Conservation (phyloP, 2,113 vertebrate species). For the Pao palembangensis region DNA sequence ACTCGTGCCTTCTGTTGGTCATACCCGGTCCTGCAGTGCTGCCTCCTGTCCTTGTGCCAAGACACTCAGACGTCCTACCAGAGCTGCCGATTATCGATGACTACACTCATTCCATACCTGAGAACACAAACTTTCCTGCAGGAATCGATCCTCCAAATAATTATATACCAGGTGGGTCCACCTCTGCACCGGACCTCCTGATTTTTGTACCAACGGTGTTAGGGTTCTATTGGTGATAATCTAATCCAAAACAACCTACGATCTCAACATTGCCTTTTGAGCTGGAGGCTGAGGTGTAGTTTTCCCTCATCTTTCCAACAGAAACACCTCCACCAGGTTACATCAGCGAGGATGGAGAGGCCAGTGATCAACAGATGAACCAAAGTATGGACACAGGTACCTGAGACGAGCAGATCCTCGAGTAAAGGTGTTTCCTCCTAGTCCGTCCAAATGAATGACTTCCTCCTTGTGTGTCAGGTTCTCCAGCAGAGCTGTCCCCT, state of each 20-base stretch:
- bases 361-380: slow-evolving; percentile 96
- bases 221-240: too few relatives aligned
- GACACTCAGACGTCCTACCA: slow-evolving; percentile 94
- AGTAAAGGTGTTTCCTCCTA: not conserved
- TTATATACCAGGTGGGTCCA: slow-evolving; percentile 92
- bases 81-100: slow-evolving; percentile 93
- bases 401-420: slow-evolving; percentile 25
- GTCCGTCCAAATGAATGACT: not conserved
- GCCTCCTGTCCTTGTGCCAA: slow-evolving; percentile 93
- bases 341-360: slow-evolving; percentile 99
- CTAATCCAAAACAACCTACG: not conserved
- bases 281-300: not conserved
- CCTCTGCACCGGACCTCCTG: not conserved
- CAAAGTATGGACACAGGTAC: slow-evolving; percentile 99
- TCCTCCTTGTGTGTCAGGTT: slow-evolving; percentile 76
- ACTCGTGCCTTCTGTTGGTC: not conserved
- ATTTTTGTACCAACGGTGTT: too few relatives aligned
- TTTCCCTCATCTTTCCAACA: slow-evolving; percentile 44
- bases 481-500: slow-evolving; percentile 94
- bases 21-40: slow-evolving; percentile 74
- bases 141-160: slow-evolving; percentile 97
- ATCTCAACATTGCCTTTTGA: not conserved
- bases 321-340: slow-evolving; percentile 98
- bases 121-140: slow-evolving; percentile 98
- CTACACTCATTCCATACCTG: slow-evolving; percentile 97